These are phyloP conservation scores for Entelurus aequoreus DNA, from an alignment of 2,113 vertebrate species.

Conservation along the genomic window DNA sequence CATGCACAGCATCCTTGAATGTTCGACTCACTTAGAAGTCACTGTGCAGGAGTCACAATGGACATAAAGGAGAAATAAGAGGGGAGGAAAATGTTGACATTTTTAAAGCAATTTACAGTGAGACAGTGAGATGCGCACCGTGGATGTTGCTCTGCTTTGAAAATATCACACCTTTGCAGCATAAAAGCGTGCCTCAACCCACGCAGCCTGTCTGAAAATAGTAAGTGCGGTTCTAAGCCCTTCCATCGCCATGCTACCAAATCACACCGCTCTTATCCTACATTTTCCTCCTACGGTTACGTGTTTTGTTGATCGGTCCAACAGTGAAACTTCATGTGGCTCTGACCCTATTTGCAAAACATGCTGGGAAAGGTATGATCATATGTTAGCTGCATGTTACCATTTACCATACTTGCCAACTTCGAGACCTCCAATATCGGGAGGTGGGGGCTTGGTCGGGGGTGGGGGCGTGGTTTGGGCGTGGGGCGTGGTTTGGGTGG, in stretches of 20 bases:
- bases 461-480: too few species aligned
- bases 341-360: conserved; percentile 15
- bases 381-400: conserved; percentile 24
- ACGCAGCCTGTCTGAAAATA: conserved; percentile 64
- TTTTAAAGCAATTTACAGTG: conserved; percentile 50
- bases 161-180: conserved; percentile 65
- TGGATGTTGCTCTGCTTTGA: conserved; percentile 52
- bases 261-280: conserved; percentile 50
- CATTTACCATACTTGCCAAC: conserved; percentile 22
- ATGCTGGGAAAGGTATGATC: conserved; percentile 22
- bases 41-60: conserved; percentile 20
- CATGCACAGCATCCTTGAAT: conserved; percentile 19
- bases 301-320: conserved; percentile 31
- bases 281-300: conserved; percentile 24
- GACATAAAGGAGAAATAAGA: conserved; percentile 36
- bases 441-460: too few species aligned
- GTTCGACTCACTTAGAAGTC: conserved; percentile 41
- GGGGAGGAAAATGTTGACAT: conserved; percentile 8
- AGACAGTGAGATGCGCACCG: conserved; percentile 28
- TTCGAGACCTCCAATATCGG: too few species aligned
- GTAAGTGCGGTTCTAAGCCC: conserved; percentile 47
- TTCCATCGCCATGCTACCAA: conserved; percentile 31
- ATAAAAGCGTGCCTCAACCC: conserved; percentile 64
- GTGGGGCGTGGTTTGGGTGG: too few species aligned
- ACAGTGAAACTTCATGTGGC: conserved; percentile 18